A percentile compares a stretch with the other conserved stretches of the same genome.
phyloP scores from a whole-genome alignment of 2,888 invertebrate species.

The Hanleya hanleyi region DNA sequence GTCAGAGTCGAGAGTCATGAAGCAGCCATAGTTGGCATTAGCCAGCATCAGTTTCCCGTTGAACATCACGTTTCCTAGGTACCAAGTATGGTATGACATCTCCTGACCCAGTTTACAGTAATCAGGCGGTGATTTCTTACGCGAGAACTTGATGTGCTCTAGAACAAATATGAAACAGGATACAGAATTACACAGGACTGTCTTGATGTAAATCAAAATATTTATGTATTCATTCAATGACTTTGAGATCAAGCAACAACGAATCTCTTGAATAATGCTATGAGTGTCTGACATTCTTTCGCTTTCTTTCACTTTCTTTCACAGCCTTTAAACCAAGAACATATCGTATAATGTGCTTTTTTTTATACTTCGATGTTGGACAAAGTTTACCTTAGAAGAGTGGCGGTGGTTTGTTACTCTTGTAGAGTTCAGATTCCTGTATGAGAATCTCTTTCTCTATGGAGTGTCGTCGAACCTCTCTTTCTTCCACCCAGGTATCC shows the following conservation, averaged over 20 bases:
- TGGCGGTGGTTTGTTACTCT: slow-evolving; percentile 61
- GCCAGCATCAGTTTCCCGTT: slow-evolving; percentile 68
- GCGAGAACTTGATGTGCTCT: slow-evolving; percentile 48
- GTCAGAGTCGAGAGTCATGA: slow-evolving; percentile 64
- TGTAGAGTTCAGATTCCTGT: slow-evolving; percentile 68
- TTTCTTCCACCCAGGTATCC: slow-evolving; percentile 69
- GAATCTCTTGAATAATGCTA: no score
- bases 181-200: no score
- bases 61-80: slow-evolving; percentile 68
- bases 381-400: slow-evolving; percentile 72
- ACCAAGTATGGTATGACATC: slow-evolving; percentile 57
- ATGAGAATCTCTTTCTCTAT: slow-evolving; percentile 67
- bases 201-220: no score
- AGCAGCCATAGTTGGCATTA: slow-evolving; percentile 69
- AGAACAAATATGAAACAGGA: no score
- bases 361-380: no score
- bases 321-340: no score
- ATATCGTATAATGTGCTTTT: no score
- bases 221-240: no score
- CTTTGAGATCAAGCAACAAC: no score
- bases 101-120: slow-evolving; percentile 63
- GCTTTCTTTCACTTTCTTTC: no score
- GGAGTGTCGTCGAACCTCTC: slow-evolving; percentile 62
- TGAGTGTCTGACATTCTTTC: no score
- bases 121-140: slow-evolving; percentile 46